A percentile compares a stretch with the other conserved stretches of the same genome.
Evolutionary conservation across 2,797 vertebrate species (phyloP).

Genomic region (Spizella passerina): DNA sequence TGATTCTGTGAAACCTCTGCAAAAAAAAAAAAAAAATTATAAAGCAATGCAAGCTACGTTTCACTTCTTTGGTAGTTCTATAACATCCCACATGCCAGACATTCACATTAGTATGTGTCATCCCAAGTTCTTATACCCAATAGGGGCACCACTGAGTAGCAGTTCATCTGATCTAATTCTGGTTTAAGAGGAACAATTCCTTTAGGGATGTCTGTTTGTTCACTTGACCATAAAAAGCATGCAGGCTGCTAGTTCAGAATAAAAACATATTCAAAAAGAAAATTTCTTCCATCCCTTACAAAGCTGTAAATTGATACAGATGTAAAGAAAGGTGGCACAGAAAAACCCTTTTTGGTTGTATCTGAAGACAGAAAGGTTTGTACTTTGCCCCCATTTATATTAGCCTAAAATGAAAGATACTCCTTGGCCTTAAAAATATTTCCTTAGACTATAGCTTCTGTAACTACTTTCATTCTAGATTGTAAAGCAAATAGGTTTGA

Average conservation of each 20-base stretch:
- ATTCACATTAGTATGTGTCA: background rate
- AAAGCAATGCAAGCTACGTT: background rate
- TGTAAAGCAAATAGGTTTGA: background rate
- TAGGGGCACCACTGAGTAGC: background rate
- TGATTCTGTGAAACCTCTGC: background rate
- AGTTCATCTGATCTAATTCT: background rate
- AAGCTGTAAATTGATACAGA: background rate
- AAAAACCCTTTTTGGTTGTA: background rate
- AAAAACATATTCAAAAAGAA: background rate
- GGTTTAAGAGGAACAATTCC: background rate
- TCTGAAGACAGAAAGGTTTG: background rate
- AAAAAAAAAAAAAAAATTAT: background rate
- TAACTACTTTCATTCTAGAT: background rate
- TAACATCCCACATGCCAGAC: background rate
- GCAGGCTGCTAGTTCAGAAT: background rate
- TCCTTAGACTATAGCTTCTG: background rate
- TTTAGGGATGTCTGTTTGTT: background rate
- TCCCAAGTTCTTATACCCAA: background rate
- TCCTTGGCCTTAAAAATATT: background rate
- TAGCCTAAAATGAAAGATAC: background rate
- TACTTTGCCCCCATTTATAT: background rate
- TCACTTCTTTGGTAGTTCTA: background rate
- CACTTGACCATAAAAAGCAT: constrained; percentile 9
- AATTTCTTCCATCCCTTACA: background rate
- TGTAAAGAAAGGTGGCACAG: background rate